A percentile compares a stretch with the other conserved stretches of the same genome.
phyloP scores from a whole-genome alignment of 2,888 invertebrate genomes.

The Barypeithes pellucidus region DNA sequence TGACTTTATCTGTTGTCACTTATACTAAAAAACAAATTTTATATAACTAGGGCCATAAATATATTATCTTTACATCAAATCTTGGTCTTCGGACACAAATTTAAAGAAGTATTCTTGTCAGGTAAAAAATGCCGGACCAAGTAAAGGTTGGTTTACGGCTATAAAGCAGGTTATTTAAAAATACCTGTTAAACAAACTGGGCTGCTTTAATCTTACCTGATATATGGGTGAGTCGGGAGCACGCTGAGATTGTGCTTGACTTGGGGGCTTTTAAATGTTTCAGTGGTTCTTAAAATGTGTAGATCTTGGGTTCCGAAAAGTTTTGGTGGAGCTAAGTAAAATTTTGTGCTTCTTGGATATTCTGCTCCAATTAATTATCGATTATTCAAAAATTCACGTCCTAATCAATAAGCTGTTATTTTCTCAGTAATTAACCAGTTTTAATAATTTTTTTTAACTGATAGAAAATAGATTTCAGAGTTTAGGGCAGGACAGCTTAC shows the following conservation, averaged over 20 bases:
- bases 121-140: slow-evolving; percentile 37
- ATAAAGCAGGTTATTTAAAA: slow-evolving; percentile 14
- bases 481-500: no score
- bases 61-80: not conserved
- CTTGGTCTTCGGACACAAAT: slow-evolving; percentile 14
- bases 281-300: slow-evolving; percentile 9
- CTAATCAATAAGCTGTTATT: no score
- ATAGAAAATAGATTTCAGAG: no score
- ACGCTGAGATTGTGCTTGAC: slow-evolving; percentile 2
- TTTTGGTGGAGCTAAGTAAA: no score
- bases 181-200: slow-evolving; percentile 14
- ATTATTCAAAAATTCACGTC: no score
- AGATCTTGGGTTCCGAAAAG: not conserved
- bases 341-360: no score
- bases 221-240: slow-evolving; percentile 23
- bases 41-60: slow-evolving; percentile 15
- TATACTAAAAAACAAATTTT: slow-evolving; percentile 6
- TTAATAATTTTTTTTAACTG: no score
- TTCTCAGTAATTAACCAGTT: no score
- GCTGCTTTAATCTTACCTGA: slow-evolving; percentile 28
- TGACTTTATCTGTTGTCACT: not conserved
- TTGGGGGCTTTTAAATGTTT: slow-evolving; percentile 5
- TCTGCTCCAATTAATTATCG: no score
- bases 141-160: not conserved
- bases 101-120: slow-evolving; percentile 15